Conservation (phyloP, 2,888 invertebrate genomes). For the Ametastegia equiseti region DNA sequence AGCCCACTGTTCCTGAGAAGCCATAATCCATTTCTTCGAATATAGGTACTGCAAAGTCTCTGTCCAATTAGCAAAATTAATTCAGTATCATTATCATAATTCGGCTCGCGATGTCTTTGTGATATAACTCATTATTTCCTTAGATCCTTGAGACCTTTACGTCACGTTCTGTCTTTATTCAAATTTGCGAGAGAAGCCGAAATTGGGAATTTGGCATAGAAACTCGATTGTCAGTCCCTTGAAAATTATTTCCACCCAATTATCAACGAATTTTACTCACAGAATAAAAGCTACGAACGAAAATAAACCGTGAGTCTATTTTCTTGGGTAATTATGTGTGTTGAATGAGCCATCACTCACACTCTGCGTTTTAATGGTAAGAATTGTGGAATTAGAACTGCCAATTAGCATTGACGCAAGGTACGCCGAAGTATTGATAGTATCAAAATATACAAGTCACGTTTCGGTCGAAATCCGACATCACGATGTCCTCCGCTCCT, state of each 20-base stretch:
- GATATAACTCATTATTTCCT: neutral
- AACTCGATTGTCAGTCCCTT: neutral
- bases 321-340: no score
- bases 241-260: no score
- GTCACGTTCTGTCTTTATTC: slow-evolving; percentile 10
- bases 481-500: neutral
- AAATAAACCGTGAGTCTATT: no score
- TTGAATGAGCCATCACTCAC: neutral
- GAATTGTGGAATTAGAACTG: neutral
- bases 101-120: neutral
- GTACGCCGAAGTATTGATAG: neutral
- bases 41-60: neutral
- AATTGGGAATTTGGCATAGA: neutral
- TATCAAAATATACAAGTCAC: neutral
- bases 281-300: no score
- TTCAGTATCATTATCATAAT: neutral
- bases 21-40: neutral
- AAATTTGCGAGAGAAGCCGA: neutral
- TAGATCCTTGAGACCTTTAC: neutral
- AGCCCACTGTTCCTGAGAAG: neutral
- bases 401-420: neutral
- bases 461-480: neutral
- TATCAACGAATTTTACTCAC: no score
- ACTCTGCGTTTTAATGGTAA: neutral
- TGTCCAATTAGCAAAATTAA: neutral